Evolutionary conservation across 2,888 invertebrate species (phyloP), one percentile per base, ranked within the genome.

Genomic region (Tenthredo amoena): DNA sequence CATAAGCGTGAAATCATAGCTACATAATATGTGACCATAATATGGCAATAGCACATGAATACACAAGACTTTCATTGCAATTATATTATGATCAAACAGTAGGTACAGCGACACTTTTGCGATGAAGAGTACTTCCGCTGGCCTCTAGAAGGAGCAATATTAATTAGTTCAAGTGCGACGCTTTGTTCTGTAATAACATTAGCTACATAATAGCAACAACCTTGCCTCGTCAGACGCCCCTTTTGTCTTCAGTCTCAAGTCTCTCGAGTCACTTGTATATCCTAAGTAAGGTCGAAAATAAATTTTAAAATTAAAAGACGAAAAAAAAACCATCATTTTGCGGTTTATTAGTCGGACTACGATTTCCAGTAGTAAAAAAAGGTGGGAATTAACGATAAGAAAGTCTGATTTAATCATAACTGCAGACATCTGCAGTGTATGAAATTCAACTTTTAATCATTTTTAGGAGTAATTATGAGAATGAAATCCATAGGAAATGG

Each of bases 101-200:
- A 43, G 21, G 21, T 43, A 74, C 74, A 43, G 26, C 21, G 31
- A 77, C 50, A 34, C 55, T 31, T 55, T 31, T 77, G 15, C 12
- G 12, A 43, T 7, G n/a, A 21, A 74, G 10, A 43, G 40, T 43
- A 21, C 77, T 77, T 31, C 55, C 31, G 31, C 55, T 34, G 26
- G 40, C 26, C 47, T 77, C 68, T 34, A 68, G 26, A 77, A 77
- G 77, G 40, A 77, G 55, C 55, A 77, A 77, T 77, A 50, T 77
- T 55, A 77, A 77, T 77, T 77, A 77, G 50, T 77, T 77, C 77
- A 77, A 77, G 77, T 77, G 77, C 50, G 55, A 40, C 9, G 77
- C 77, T 77, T 77, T 50, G 55, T 77, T 55, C 76, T 55, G n/a
- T 77, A 34, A 77, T 77, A 31, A 55, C 55, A 18, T 77, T 77